Evolutionary conservation across 2,113 vertebrate species (phyloP), one percentile per base, ranked within the genome.

Genomic region (Oncorhynchus masou): DNA sequence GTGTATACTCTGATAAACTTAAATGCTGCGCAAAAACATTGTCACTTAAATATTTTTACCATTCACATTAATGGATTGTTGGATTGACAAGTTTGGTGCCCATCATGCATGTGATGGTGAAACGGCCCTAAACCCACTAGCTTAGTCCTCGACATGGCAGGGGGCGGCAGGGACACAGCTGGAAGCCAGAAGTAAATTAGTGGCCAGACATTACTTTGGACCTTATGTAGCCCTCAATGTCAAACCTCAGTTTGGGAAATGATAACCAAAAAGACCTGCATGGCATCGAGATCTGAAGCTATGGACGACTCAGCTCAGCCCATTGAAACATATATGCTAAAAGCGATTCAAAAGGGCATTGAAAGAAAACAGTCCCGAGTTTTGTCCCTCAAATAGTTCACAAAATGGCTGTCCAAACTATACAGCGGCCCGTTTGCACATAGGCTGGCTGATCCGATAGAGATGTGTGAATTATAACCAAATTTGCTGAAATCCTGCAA

Each of bases 31-130:
- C 83, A 88, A 88, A 83, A 81, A 74, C 77, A 79, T 65, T 12
- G 64, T 19, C 31, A 48, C 20, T 76, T 69, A 51, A 70, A 76
- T 68, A 1, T 81, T 64, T 64, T 68, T 20, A 29, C 45, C 25
- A 65, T 90, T 90, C 90, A 91, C 89, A 91, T 93, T 93, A 83
- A 84, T 77, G 88, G 91, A 89, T 87, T 86, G 82, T 78, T 90
- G 70, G 83, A 68, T 68, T 12, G 65, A 29, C 3, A 2, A 75
- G 67, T n/a, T 62, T 12, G 70, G 39, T 68, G 74, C 12, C 65
- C 49, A 7, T 15, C 73, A 25, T 59, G 74, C 51, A 29, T 77
- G 81, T 1, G 45, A 74, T 80, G 73, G 69, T 68, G 76, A 68
- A 69, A 62, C 71, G 24, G 64, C 4, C 13, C 54, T 13, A 24